phyloP scores from a whole-genome alignment of 2,888 invertebrate species.

The Sarcophaga caerulescens region DNA sequence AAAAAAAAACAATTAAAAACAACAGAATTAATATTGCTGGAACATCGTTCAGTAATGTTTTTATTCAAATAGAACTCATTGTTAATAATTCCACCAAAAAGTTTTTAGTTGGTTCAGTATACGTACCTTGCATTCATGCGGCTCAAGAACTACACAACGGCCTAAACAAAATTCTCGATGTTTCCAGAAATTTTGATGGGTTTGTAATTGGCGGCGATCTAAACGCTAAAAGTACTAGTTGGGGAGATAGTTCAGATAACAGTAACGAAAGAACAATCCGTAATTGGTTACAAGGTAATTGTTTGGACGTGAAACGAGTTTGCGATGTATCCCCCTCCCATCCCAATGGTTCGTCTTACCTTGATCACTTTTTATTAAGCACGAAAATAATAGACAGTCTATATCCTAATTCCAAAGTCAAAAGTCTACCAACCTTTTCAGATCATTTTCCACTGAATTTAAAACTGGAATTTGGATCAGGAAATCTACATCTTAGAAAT shows the following conservation, averaged over 20 bases:
- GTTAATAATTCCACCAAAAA: slow-evolving; percentile 1
- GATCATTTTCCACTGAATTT: too few species aligned
- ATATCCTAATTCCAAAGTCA: too few species aligned
- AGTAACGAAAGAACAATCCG: neutral
- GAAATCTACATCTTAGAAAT: too few species aligned
- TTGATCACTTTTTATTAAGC: slow-evolving; percentile 34
- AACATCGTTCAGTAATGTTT: too few species aligned
- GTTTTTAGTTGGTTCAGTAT: slow-evolving; percentile 6
- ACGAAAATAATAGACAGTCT: neutral
- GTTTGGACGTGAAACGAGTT: neutral
- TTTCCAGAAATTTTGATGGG: neutral
- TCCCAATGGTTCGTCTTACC: slow-evolving; percentile 12
- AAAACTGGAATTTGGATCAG: too few species aligned
- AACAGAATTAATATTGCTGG: too few species aligned
- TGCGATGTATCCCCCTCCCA: neutral
- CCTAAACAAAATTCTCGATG: slow-evolving; percentile 1
- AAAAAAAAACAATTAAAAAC: too few species aligned
- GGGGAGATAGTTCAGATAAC: neutral
- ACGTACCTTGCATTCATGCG: slow-evolving; percentile 17
- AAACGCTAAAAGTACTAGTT: neutral
- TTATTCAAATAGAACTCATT: neutral
- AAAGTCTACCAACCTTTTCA: too few species aligned
- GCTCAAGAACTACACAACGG: neutral
- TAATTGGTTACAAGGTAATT: slow-evolving; percentile 6
- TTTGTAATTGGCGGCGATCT: neutral